Base-by-base conservation (phyloP, 2,888 invertebrate genomes). In the Yponomeuta sedellus region DNA sequence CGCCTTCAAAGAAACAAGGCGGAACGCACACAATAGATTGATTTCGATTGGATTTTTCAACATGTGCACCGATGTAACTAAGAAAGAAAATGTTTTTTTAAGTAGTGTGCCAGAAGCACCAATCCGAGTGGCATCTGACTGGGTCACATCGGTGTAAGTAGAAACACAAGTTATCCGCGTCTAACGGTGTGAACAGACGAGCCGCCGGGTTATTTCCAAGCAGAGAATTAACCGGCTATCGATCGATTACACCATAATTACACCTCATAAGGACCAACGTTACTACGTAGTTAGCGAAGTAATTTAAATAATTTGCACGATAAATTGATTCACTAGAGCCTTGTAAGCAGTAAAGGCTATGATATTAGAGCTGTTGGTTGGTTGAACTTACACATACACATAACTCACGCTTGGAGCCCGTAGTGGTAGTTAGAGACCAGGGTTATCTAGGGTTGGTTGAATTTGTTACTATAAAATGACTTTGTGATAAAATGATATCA, bases 61-160 rank as follows among this genome's bases (percentile, higher is more conserved):
- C 44, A 6, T 16, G 44, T 52, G 4, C 44, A 52, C 16, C 44
- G 44, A 52, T 16, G 16, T 52, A 52, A 52, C 16, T 52, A 52
- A 52, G 44, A 52, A 52, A 1, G 16, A 52, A 52, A 52, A 12
- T 16, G 44, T 52, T 12, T 52, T 12, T 52, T 52, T 3, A 52
- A 52, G 8, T 52, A 16, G 44, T 52, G 44, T 52, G 12, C 5
- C 44, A 44, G 16, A 52, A 34, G 34, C 10, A 34, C 5, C 1
- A n/a, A 6, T 61, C 34, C 20, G 16, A 39, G 28, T 12, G 10
- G n/a, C 5, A 5, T 61, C 25, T 61, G 2, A 16, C 16, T 34
- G 25, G 61, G 61, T 61, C 34, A 61, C 34, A 10, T 25, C 61
- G 34, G 25, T 59, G 25, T 59, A 22, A 59, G 59, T 59, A 25